phyloP scores from a whole-genome alignment of 2,113 vertebrate genomes.

The Aviceda subcristata region DNA sequence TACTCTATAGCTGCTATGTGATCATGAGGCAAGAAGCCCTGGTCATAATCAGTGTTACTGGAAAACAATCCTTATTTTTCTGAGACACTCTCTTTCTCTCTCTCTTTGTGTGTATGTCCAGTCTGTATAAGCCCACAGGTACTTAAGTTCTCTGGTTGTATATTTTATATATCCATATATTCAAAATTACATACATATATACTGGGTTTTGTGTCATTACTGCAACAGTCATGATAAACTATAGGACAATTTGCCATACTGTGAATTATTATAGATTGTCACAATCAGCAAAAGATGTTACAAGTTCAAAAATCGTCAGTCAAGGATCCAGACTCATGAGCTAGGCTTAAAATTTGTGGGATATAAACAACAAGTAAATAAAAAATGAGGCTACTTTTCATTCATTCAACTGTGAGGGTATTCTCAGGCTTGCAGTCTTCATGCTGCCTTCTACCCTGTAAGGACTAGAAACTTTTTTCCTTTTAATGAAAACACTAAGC shows the following conservation, averaged over 20 bases:
- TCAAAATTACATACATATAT: not conserved
- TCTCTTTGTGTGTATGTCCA: not conserved
- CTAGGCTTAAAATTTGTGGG: not conserved
- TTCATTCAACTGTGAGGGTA: not conserved
- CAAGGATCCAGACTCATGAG: not conserved
- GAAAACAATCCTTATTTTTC: not conserved
- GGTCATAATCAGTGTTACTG: not conserved
- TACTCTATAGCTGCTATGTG: not conserved
- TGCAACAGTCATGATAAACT: not conserved
- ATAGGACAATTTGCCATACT: not conserved
- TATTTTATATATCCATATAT: not conserved
- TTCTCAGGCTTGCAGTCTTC: not conserved
- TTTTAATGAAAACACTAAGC: slow-evolving; percentile 24
- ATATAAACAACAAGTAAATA: not conserved
- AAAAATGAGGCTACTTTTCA: not conserved
- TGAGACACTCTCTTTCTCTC: not conserved
- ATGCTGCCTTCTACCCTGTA: not conserved
- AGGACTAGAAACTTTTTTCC: not conserved
- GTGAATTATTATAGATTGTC: not conserved
- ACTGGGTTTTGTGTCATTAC: not conserved
- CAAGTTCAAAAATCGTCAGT: not conserved
- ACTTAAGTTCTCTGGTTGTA: not conserved
- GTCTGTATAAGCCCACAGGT: not conserved
- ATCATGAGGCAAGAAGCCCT: not conserved
- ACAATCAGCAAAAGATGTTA: not conserved